phyloP scores from a whole-genome alignment of 2,113 vertebrate species.

The Isichthys henryi region DNA sequence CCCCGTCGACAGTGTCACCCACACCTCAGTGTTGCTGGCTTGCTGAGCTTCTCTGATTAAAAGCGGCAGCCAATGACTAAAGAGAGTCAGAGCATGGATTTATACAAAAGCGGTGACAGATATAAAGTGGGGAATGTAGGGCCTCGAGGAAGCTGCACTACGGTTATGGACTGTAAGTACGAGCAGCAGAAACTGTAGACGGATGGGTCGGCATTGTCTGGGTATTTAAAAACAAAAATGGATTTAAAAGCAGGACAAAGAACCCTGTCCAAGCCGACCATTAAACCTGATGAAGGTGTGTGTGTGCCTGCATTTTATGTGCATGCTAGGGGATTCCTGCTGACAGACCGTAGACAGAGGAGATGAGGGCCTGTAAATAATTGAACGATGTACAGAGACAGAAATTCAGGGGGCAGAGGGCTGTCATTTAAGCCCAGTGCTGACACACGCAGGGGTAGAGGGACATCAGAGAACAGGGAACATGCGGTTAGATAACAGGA shows the following conservation, averaged over 20 bases:
- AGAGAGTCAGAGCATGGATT: neutral
- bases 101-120: neutral
- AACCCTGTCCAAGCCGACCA: neutral
- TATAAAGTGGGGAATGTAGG: neutral
- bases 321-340: neutral
- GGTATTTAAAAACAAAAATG: neutral
- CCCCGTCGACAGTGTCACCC: neutral
- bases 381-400: slow-evolving; percentile 7
- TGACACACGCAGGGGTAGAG: neutral
- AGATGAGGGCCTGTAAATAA: slow-evolving; percentile 16
- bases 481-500: neutral
- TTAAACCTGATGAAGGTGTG: neutral
- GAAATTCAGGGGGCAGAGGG: slow-evolving; percentile 3
- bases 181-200: neutral
- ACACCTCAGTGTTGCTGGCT: neutral
- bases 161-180: neutral
- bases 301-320: neutral
- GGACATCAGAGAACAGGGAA: neutral
- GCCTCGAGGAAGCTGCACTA: neutral
- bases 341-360: neutral
- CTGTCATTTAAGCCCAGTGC: slow-evolving; percentile 19
- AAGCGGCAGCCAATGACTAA: neutral
- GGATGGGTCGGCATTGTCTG: neutral
- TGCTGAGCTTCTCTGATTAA: neutral
- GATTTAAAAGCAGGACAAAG: neutral